These are phyloP conservation scores for Drosophila pseudotakahashii DNA, from an alignment of 2,888 invertebrate genomes.

Conservation along the genomic window DNA sequence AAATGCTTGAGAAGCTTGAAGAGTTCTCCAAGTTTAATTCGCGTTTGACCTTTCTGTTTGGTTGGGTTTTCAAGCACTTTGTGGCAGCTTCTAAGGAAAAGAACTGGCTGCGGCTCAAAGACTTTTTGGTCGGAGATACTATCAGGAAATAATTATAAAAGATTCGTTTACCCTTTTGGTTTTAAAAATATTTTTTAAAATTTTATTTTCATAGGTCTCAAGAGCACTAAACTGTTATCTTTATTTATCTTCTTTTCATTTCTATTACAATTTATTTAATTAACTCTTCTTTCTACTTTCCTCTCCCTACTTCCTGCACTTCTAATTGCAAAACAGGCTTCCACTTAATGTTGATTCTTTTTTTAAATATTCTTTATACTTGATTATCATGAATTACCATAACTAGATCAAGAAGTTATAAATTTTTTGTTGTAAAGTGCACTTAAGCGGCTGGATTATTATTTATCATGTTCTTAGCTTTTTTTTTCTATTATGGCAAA, in stretches of 20 bases:
- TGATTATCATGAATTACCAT: conserved; percentile 29
- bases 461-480: conserved; percentile 3
- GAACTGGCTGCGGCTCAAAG: not conserved
- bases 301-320: conserved; percentile 15
- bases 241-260: not conserved
- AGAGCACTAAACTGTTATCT: not conserved
- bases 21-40: conserved; percentile 45
- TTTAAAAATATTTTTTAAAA: not conserved
- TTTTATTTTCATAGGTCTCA: too few relatives aligned
- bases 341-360: conserved; percentile 7
- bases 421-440: conserved; percentile 5
- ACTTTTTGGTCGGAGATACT: not conserved
- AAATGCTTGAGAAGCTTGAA: conserved; percentile 36
- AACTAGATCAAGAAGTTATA: conserved; percentile 28
- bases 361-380: conserved; percentile 1
- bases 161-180: not conserved
- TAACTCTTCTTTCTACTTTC: conserved; percentile 17
- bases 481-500: conserved; percentile 6
- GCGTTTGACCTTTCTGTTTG: conserved; percentile 39
- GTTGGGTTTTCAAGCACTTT: conserved; percentile 18
- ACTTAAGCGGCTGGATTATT: conserved; percentile 13
- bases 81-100: not conserved
- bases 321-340: conserved; percentile 17
- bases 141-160: conserved; percentile 9
- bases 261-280: conserved; percentile 7